phyloP scores from a whole-genome alignment of 2,888 invertebrate genomes.

The Leucoma salicis region DNA sequence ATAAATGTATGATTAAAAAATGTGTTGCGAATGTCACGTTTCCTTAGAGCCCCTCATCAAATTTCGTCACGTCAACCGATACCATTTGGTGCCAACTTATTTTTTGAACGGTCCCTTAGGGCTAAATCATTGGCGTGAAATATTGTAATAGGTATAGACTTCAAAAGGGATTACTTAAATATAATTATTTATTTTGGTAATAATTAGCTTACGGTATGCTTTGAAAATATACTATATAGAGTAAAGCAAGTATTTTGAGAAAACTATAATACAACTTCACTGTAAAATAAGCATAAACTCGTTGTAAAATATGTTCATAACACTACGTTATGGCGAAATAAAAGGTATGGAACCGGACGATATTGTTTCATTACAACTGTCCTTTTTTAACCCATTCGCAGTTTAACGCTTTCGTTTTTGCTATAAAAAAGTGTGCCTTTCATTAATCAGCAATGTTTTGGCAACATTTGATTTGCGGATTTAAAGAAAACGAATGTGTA shows the following conservation, averaged over 20 bases:
- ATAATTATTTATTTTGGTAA: too few species aligned
- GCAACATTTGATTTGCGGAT: conserved; percentile 24
- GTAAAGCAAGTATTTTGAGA: background rate
- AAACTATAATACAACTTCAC: background rate
- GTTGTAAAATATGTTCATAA: conserved; percentile 21
- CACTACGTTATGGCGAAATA: conserved; percentile 41
- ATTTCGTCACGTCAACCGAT: too few species aligned
- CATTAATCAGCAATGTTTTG: conserved; percentile 25
- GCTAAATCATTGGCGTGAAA: too few species aligned
- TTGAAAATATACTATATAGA: background rate
- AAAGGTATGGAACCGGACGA: conserved; percentile 24
- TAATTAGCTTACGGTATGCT: too few species aligned
- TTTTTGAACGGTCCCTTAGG: too few species aligned
- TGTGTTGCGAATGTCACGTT: too few species aligned
- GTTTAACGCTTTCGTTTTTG: conserved; percentile 19
- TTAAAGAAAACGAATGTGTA: conserved; percentile 9
- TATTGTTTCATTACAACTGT: conserved; percentile 32
- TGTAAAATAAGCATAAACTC: background rate
- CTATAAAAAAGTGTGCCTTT: conserved; percentile 17
- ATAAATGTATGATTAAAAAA: too few species aligned
- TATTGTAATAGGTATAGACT: too few species aligned
- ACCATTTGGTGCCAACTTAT: too few species aligned
- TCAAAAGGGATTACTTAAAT: too few species aligned
- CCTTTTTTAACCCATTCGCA: conserved; percentile 24
- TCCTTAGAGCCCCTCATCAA: too few species aligned